Base-by-base conservation (phyloP, 2,113 vertebrate genomes). In the Larimichthys crocea region DNA sequence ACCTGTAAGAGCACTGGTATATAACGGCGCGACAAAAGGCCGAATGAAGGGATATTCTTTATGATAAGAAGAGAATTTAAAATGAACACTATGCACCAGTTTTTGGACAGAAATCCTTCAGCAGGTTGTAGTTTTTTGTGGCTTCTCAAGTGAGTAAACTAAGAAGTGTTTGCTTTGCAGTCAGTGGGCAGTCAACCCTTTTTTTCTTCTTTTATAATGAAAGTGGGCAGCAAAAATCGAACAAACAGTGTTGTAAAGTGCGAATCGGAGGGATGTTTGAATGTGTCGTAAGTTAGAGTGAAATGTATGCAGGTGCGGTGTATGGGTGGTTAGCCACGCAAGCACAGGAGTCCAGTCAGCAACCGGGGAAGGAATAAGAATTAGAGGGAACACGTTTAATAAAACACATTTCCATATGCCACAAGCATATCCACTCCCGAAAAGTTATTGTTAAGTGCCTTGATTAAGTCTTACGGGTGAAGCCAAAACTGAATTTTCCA, bases 351-450 rank as follows among this genome's bases (percentile, higher is more conserved):
- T 74, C 77, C 64, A 89, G 56, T 80, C 80, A 81, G 82, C 72
- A 79, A 82, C 59, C 42, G 81, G 74, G 64, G 63, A 59, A 85
- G 78, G 63, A 91, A 88, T 88, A 83, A 90, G 69, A 88, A 85
- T 85, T 56, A 74, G 40, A 76, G 70, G 67, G 50, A 69, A 57
- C 55, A 55, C 12, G 42, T 68, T 84, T 82, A 74, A 79, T 76
- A 79, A 86, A 82, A 60, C 19, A 60, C 31, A 81, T 80, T 86
- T 79, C 66, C 56, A 83, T 60, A 67, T 65, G 60, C 73, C 65
- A 83, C 29, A 12, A 75, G 57, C 63, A 56, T 60, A 64, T 83
- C 50, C 12, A 68, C 53, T 77, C 46, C 53, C 40, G 48, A 75
- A 50, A 83, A 61, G 48, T 80, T 80, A 31, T 62, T 71, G 48